Conservation (phyloP, 2,797 vertebrate genomes). For the Malacoraja senta region DNA sequence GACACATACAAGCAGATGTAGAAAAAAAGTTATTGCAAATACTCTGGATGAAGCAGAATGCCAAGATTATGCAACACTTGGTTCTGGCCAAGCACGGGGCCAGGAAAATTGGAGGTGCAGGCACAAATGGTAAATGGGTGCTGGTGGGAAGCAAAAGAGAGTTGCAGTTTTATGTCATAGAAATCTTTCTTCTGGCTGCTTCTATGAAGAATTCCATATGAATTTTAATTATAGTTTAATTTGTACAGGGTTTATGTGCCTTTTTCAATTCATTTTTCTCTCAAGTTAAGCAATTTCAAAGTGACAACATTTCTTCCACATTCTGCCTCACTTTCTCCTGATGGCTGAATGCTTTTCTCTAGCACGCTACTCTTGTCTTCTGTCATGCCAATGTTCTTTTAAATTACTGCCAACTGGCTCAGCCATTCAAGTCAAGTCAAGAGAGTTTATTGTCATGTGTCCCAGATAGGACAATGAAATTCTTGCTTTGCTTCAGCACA, state of each 20-base stretch:
- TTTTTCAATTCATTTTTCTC: not conserved
- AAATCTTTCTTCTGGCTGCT: not conserved
- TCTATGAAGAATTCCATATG: not conserved
- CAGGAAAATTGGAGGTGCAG: not conserved
- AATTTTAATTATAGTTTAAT: not conserved
- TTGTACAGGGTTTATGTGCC: not conserved
- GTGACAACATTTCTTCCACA: not conserved
- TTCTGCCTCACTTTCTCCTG: not conserved
- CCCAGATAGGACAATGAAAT: no score
- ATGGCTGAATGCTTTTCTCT: not conserved
- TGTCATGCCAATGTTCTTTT: not conserved
- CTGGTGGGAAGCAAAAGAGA: not conserved
- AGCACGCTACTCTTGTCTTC: not conserved
- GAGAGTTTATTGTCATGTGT: no score
- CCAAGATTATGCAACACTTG: not conserved
- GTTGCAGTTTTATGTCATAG: not conserved
- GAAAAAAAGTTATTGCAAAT: not conserved
- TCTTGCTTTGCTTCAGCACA: no score
- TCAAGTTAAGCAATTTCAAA: not conserved
- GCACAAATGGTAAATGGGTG: not conserved
- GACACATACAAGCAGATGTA: not conserved
- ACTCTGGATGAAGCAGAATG: not conserved
- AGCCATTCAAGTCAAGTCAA: not conserved
- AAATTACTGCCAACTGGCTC: not conserved
- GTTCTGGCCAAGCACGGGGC: not conserved